A percentile compares a stretch with the other conserved stretches of the same genome.
Evolutionary conservation across 2,888 invertebrate genomes (phyloP).

Genomic region (Drosophila leonis): DNA sequence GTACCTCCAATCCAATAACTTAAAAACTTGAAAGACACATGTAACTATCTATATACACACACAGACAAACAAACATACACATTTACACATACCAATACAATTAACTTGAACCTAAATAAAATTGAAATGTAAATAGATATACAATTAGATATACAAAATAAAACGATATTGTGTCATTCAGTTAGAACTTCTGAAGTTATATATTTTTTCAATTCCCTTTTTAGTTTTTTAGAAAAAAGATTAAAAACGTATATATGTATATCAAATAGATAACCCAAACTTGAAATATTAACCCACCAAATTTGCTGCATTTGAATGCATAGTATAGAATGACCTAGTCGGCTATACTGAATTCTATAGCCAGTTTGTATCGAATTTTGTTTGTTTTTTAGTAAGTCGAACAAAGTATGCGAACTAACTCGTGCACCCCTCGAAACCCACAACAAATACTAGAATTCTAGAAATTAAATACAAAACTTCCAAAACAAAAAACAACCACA

Average conservation of each 20-base stretch:
- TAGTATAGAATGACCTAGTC: conserved; percentile 71
- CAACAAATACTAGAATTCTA: conserved; percentile 24
- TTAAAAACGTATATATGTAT: conserved; percentile 44
- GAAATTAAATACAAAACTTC: conserved; percentile 4
- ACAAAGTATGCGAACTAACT: conserved; percentile 83
- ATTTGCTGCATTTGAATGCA: conserved; percentile 72
- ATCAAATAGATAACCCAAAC: conserved; percentile 27
- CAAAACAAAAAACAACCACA: conserved; percentile 15
- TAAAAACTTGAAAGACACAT: conserved; percentile 22
- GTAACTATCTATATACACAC: conserved; percentile 17
- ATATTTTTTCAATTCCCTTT: conserved; percentile 9
- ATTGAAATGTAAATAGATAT: conserved; percentile 1
- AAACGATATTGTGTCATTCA: conserved; percentile 21
- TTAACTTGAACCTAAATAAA: conserved; percentile 38
- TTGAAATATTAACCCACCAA: conserved; percentile 74
- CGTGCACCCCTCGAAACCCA: conserved; percentile 58
- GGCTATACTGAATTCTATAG: conserved; percentile 77
- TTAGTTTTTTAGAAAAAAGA: conserved; percentile 10
- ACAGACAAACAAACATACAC: conserved; percentile 31
- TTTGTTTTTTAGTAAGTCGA: conserved; percentile 84
- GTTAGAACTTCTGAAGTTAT: conserved; percentile 10
- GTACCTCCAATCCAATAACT: conserved; percentile 38
- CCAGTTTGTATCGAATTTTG: conserved; percentile 84
- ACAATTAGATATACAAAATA: conserved; percentile 1
- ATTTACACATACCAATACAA: conserved; percentile 14